phyloP scores from a whole-genome alignment of 2,797 vertebrate genomes.

The Sebastes elongatus region DNA sequence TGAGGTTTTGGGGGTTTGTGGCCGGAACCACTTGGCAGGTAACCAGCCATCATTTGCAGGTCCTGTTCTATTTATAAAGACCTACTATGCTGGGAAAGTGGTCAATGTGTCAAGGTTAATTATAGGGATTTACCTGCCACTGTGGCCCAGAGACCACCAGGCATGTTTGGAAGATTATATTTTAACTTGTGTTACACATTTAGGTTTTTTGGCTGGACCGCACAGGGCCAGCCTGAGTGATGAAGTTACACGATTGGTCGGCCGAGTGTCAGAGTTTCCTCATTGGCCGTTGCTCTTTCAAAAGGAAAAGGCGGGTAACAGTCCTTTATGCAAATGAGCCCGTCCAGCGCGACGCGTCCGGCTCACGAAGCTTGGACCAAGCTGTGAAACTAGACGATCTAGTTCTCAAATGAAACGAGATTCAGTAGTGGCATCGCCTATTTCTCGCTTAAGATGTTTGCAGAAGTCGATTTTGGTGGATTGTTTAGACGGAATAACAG shows the following conservation, averaged over 20 bases:
- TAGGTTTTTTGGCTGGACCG: background rate
- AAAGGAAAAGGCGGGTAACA: too few species aligned
- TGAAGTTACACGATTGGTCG: background rate
- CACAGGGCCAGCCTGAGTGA: background rate
- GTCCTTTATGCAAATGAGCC: too few species aligned
- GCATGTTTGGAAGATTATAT: background rate
- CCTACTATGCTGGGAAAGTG: background rate
- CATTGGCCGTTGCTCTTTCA: too few species aligned
- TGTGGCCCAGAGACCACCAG: background rate
- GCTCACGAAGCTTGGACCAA: too few species aligned
- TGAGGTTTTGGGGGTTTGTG: slow-evolving; percentile 5
- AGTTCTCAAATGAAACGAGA: too few species aligned
- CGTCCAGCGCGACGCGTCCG: too few species aligned
- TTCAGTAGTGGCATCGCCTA: too few species aligned
- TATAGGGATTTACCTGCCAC: background rate
- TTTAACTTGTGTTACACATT: background rate
- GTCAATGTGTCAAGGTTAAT: background rate
- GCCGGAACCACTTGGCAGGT: background rate
- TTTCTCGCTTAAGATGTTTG: too few species aligned
- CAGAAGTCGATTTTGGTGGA: too few species aligned
- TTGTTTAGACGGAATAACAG: too few species aligned
- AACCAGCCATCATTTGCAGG: background rate
- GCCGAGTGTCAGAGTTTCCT: too few species aligned
- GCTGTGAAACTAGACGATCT: too few species aligned
- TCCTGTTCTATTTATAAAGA: background rate